A percentile compares a stretch with the other conserved stretches of the same genome.
These are phyloP conservation scores for Saxicola maurus DNA, from an alignment of 2,797 vertebrate species.

Conservation along the genomic window DNA sequence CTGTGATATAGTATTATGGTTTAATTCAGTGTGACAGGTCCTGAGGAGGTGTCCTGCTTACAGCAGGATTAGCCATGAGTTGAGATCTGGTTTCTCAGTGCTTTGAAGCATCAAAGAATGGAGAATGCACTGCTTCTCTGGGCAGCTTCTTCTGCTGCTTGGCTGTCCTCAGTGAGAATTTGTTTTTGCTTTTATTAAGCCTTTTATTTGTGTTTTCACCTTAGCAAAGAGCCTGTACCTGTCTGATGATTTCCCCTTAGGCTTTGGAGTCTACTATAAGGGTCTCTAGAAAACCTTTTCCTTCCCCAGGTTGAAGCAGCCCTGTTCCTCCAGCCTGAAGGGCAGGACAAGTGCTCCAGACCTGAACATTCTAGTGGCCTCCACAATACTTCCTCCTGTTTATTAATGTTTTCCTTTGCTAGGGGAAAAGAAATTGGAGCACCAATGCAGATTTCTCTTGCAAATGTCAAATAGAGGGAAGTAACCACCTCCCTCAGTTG, in stretches of 20 bases:
- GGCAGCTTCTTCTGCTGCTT: background rate
- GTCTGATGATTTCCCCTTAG: background rate
- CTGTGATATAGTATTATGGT: background rate
- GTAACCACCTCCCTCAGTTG: rapidly evolving
- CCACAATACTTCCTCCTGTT: rapidly evolving
- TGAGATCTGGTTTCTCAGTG: background rate
- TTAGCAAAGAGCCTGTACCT: background rate
- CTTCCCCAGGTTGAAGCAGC: background rate
- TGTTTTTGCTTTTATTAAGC: background rate
- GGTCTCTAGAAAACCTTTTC: background rate
- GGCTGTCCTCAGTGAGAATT: background rate
- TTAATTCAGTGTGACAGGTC: background rate
- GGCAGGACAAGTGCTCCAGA: background rate
- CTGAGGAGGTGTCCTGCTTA: background rate
- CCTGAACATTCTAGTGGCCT: background rate
- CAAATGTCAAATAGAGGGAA: rapidly evolving
- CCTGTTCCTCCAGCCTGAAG: background rate
- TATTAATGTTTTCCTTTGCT: background rate
- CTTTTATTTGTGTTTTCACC: background rate
- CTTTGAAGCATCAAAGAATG: background rate
- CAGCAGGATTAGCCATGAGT: rapidly evolving
- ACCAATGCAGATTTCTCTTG: background rate
- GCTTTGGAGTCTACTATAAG: rapidly evolving
- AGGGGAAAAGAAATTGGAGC: background rate
- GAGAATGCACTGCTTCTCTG: background rate